These are phyloP conservation scores for Crossaster papposus DNA, from an alignment of 53 echinoderm and acorn worm species.

Conservation along the genomic window DNA sequence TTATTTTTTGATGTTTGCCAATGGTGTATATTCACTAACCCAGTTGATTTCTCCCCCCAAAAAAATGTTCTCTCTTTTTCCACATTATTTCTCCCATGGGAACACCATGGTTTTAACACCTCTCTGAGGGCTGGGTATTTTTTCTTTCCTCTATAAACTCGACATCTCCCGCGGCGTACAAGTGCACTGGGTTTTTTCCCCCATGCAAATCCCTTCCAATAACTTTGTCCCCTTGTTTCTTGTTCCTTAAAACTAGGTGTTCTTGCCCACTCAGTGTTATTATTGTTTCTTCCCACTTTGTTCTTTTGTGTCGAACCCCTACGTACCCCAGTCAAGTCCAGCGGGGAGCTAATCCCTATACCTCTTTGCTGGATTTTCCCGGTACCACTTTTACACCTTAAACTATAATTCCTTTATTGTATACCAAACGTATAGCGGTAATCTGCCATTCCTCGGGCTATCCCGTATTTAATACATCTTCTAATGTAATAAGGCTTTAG, in stretches of 20 bases:
- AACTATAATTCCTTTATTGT: too few species aligned
- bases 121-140: constrained; percentile 1
- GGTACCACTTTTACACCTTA: constrained; percentile 44
- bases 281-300: not conserved
- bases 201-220: not conserved
- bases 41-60: too few species aligned
- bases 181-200: not conserved
- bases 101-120: constrained; percentile 16
- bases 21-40: constrained; percentile 13
- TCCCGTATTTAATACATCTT: not conserved
- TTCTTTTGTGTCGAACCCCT: constrained; percentile 7
- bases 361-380: constrained; percentile 37
- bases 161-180: constrained; percentile 24
- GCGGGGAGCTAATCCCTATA: constrained; percentile 31
- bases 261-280: not conserved
- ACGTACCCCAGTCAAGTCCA: constrained; percentile 11
- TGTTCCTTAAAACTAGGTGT: constrained; percentile 2
- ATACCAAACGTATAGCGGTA: not conserved
- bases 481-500: not conserved
- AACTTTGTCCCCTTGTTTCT: constrained; percentile 19
- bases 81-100: constrained; percentile 14
- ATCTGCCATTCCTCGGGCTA: not conserved
- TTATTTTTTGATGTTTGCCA: too few species aligned
- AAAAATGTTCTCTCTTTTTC: not conserved
- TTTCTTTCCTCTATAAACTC: not conserved